These are phyloP conservation scores for Picathartes gymnocephalus DNA, from an alignment of 2,113 vertebrate genomes.

Conservation along the genomic window DNA sequence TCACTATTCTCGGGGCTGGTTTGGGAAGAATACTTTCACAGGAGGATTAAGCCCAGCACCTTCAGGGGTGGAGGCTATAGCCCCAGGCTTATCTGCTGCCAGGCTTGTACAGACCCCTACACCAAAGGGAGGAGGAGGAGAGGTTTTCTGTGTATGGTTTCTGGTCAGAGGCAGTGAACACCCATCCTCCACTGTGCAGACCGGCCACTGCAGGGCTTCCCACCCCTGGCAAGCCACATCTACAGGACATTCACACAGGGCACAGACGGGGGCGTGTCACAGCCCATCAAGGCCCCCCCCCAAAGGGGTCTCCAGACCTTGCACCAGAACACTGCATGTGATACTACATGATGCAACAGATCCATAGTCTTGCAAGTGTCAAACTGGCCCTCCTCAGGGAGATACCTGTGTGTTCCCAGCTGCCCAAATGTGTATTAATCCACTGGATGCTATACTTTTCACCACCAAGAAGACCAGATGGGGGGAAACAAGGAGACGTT, in stretches of 20 bases:
- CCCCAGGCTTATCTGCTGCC: neutral
- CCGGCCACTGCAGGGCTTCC: fast-evolving
- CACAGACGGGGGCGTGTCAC: neutral
- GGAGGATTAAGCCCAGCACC: neutral
- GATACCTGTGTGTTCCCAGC: neutral
- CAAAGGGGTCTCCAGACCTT: neutral
- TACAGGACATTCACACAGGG: fast-evolving
- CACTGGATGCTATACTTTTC: neutral
- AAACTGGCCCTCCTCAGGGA: neutral
- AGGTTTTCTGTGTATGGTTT: neutral
- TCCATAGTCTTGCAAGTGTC: neutral
- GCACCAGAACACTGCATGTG: neutral
- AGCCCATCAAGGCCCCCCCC: neutral
- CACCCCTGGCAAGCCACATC: neutral
- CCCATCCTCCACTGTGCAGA: neutral
- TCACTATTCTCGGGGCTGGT: neutral
- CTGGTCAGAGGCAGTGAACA: neutral
- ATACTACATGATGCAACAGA: neutral
- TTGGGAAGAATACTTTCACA: neutral
- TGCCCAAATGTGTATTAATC: neutral
- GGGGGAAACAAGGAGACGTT: fast-evolving
- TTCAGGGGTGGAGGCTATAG: neutral
- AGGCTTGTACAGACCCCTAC: neutral
- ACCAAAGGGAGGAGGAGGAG: neutral
- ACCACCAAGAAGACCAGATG: neutral